Evolutionary conservation across 2,113 vertebrate genomes (phyloP).

Genomic region (Anolis carolinensis): DNA sequence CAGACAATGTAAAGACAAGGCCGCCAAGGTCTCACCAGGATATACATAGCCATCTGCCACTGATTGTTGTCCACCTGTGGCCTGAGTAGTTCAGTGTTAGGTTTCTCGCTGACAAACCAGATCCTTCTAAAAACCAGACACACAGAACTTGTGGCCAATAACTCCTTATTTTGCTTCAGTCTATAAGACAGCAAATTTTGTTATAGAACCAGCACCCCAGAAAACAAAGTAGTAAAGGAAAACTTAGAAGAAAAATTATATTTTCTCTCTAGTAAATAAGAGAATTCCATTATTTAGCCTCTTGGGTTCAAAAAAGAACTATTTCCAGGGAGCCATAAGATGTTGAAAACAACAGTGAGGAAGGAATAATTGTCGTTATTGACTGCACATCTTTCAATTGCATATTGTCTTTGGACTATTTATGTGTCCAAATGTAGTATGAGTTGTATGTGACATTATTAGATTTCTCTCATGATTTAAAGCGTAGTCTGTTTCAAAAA

Average conservation of each 20-base stretch:
- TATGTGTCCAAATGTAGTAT: neutral
- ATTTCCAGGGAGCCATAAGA: neutral
- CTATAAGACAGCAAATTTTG: neutral
- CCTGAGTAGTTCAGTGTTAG: neutral
- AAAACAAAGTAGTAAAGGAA: neutral
- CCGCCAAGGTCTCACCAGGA: too few species aligned
- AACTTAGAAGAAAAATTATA: neutral
- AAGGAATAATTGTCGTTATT: neutral
- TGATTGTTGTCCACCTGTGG: too few species aligned
- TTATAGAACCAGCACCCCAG: neutral
- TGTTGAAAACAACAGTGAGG: neutral
- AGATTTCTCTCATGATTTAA: neutral
- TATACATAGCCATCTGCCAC: too few species aligned
- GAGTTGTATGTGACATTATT: neutral
- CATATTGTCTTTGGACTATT: neutral
- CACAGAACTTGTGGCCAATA: neutral
- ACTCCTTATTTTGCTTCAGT: too few species aligned
- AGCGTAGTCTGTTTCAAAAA: neutral
- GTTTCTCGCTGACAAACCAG: neutral
- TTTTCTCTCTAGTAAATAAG: neutral
- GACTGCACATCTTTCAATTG: neutral
- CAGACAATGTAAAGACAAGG: too few species aligned
- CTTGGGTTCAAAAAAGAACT: neutral
- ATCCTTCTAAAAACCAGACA: neutral
- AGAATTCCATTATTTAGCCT: neutral